A percentile compares a stretch with the other conserved stretches of the same genome.
These are phyloP conservation scores for Lytechinus pictus DNA, from an alignment of 35 echinoderm and acorn worm genomes.

Conservation along the genomic window DNA sequence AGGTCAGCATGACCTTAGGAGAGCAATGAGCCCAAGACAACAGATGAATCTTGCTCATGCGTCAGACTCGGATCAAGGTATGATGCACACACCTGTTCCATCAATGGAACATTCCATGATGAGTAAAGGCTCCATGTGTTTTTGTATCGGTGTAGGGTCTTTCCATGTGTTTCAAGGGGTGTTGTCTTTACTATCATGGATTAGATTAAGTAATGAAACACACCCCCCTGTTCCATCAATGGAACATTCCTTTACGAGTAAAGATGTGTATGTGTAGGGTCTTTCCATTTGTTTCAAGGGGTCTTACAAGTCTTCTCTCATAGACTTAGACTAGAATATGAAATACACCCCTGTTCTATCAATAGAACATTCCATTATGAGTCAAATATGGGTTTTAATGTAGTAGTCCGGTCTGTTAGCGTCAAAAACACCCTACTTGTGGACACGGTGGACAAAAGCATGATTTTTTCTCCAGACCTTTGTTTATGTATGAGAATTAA, in stretches of 20 bases:
- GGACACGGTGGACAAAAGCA: too few relatives aligned
- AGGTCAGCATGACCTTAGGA: neutral
- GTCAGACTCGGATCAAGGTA: constrained; percentile 87
- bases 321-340: neutral
- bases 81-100: neutral
- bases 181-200: neutral
- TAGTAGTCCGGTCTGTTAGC: too few relatives aligned
- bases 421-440: too few relatives aligned
- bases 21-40: constrained; percentile 55
- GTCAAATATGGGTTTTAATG: too few relatives aligned
- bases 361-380: neutral
- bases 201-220: constrained; percentile 68
- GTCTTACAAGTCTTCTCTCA: too few relatives aligned
- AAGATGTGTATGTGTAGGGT: neutral
- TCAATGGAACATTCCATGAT: neutral
- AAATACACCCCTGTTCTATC: neutral
- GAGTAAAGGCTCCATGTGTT: neutral
- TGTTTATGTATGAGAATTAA: too few relatives aligned
- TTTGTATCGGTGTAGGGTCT: neutral
- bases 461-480: too few relatives aligned
- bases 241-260: neutral
- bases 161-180: neutral
- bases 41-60: constrained; percentile 41
- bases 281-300: neutral
- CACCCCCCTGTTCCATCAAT: neutral